phyloP scores from a whole-genome alignment of 2,888 invertebrate species.

The Camptogramma bilineatum region DNA sequence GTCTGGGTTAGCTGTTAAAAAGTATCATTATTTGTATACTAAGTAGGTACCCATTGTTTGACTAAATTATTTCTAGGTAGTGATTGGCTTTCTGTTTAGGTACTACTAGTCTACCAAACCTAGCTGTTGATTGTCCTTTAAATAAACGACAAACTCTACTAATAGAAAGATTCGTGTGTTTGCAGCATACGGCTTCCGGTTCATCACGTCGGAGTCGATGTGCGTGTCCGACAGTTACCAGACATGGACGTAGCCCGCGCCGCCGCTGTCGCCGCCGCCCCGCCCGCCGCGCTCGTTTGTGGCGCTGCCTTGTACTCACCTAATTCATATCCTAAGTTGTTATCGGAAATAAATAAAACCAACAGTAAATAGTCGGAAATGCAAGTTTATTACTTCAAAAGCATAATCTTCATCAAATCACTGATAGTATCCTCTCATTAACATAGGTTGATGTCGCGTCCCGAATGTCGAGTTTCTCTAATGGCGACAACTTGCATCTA shows the following conservation, averaged over 20 bases:
- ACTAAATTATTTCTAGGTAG: too few relatives aligned
- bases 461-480: neutral
- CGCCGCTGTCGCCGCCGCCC: neutral
- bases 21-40: too few relatives aligned
- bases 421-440: slow-evolving; percentile 57
- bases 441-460: slow-evolving; percentile 35
- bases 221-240: neutral
- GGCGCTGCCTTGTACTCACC: too few relatives aligned
- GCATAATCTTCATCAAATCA: slow-evolving; percentile 72
- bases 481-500: neutral
- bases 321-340: neutral
- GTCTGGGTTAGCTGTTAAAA: too few relatives aligned
- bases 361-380: slow-evolving; percentile 60
- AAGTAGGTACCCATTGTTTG: too few relatives aligned
- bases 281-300: neutral
- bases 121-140: too few relatives aligned
- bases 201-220: neutral
- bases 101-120: too few relatives aligned
- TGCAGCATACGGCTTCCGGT: neutral
- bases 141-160: too few relatives aligned
- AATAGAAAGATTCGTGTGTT: too few relatives aligned
- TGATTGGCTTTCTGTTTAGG: too few relatives aligned
- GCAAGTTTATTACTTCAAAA: slow-evolving; percentile 79
- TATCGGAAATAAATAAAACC: slow-evolving; percentile 11
- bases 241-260: neutral